Evolutionary conservation across 2,888 invertebrate species (phyloP).

Genomic region (Anagyrus pseudococci): DNA sequence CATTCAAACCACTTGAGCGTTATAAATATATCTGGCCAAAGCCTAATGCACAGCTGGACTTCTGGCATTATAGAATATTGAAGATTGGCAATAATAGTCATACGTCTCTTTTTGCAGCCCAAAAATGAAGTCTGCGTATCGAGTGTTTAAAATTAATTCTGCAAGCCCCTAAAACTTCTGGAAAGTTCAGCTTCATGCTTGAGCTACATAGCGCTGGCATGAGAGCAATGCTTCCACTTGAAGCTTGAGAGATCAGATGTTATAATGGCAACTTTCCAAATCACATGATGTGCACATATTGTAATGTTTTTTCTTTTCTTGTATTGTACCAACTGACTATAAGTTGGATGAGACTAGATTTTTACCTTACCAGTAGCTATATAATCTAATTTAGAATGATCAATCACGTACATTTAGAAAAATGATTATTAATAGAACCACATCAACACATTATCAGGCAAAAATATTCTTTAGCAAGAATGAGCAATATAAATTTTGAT

Average conservation of each 20-base stretch:
- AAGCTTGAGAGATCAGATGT: constrained; percentile 39
- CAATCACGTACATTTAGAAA: too few species aligned
- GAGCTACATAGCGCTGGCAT: neutral
- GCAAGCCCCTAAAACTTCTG: constrained; percentile 10
- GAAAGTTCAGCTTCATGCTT: constrained; percentile 17
- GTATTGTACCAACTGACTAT: too few species aligned
- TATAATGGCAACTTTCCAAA: constrained; percentile 49
- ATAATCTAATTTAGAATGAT: too few species aligned
- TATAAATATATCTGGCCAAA: constrained; percentile 48
- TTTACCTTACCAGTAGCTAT: too few species aligned
- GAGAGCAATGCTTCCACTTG: constrained; percentile 17
- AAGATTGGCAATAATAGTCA: constrained; percentile 21
- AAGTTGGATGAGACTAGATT: too few species aligned
- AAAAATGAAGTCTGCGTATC: constrained; percentile 12
- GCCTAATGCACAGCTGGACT: constrained; percentile 34
- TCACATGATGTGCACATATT: constrained; percentile 44
- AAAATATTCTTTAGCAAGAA: too few species aligned
- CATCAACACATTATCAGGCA: too few species aligned
- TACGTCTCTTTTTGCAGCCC: constrained; percentile 1
- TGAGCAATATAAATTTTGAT: too few species aligned
- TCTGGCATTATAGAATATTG: constrained; percentile 24
- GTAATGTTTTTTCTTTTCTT: constrained; percentile 35
- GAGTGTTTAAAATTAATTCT: constrained; percentile 7
- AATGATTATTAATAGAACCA: too few species aligned
- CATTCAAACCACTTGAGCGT: constrained; percentile 49